Evolutionary conservation across 2,888 invertebrate genomes (phyloP), one percentile per base, ranked within the genome.

Genomic region (Pediacus dermestoides): DNA sequence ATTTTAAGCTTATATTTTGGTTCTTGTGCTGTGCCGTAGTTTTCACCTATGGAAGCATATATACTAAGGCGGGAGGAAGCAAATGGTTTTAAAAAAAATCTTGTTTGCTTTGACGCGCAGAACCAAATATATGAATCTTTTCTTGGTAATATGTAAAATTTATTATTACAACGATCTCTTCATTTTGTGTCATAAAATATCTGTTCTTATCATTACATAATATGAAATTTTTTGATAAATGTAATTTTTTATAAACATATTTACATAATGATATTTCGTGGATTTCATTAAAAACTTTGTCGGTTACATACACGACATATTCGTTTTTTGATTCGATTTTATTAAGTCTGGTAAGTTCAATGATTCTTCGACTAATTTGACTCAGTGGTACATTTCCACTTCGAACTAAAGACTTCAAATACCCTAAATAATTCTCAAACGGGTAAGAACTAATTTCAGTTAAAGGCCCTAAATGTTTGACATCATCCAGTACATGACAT

Each of bases 361-460:
- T 30, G 3, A 46, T 27, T 8, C 46, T 18, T 30, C 42, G 44
- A 16, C 40, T 35, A 30, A 45, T 23, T 43, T 47, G 47, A 2
- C 26, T 9, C 18, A 48, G 25, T 30, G 49, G 42, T 18, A 23
- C 25, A 22, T 38, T 37, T 30, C 49, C 49, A 16, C 16, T 33
- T 3, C 42, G 42, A 12, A 49, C n/a, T 13, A 47, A 16, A 9
- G 9, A 11, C 34, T 49, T 49, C 31, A 47, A 8, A 7, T 34
- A 16, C n/a, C 49, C 48, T 34, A 64, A 37, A 28, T 44, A 49
- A 30, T 58, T 64, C 46, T 64, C 61, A 52, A 57, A 64, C 6
- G 51, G 46, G 44, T 63, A 65, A 3, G 54, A 47, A 23, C 58
- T 59, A 34, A 54, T 53, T 12, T 37, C 40, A 35, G 61, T 55